Conservation (phyloP, 2,797 vertebrate genomes). For the Alfaro cultratus region DNA sequence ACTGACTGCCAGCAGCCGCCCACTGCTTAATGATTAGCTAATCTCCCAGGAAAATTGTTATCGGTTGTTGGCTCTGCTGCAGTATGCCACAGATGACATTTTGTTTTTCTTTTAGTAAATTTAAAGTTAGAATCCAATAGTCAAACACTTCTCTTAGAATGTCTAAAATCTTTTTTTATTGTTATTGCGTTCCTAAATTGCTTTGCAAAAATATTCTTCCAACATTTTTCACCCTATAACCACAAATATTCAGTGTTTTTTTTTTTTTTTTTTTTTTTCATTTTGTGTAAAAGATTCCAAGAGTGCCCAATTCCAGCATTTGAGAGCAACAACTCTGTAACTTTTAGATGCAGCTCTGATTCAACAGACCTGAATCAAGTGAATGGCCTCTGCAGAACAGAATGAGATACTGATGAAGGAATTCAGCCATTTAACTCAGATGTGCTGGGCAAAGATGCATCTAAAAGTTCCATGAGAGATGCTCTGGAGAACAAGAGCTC, state of each 20-base stretch:
- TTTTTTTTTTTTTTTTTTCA: too few species aligned
- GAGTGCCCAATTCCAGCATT: background rate
- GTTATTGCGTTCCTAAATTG: background rate
- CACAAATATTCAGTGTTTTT: too few species aligned
- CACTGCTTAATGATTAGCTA: constrained; percentile 46
- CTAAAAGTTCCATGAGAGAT: background rate
- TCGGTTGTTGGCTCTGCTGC: background rate
- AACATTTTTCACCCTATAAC: background rate
- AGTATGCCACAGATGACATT: background rate
- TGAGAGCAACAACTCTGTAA: background rate
- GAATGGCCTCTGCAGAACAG: background rate
- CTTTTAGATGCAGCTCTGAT: background rate
- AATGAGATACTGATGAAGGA: background rate
- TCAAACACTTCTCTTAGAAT: background rate
- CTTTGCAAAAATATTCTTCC: background rate
- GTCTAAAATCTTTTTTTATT: background rate
- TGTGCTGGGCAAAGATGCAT: background rate
- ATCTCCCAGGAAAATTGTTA: constrained; percentile 48
- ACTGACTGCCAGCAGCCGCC: constrained; percentile 32
- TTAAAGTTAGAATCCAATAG: constrained; percentile 5
- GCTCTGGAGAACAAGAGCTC: background rate
- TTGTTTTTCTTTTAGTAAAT: constrained; percentile 3
- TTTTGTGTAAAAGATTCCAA: background rate
- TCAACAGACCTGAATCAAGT: background rate
- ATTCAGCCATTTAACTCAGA: background rate